Conservation (phyloP, 2,888 invertebrate species). For the Drosophila kokeensis region DNA sequence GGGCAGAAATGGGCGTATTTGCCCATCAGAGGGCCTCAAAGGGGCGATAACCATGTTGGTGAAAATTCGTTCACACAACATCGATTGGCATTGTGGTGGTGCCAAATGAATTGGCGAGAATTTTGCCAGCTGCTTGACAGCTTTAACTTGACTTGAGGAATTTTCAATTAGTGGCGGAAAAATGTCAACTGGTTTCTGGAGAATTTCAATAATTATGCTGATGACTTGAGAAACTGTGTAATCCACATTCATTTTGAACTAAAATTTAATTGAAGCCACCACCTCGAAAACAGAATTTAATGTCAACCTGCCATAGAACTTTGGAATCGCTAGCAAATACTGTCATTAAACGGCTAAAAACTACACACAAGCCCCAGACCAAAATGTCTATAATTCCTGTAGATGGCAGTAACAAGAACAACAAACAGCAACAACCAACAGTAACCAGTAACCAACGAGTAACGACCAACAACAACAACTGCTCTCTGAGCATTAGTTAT, state of each 20-base stretch:
- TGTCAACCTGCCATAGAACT: slow-evolving; percentile 53
- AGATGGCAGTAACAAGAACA: slow-evolving; percentile 60
- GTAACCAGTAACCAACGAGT: slow-evolving; percentile 24
- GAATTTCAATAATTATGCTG: slow-evolving; percentile 74
- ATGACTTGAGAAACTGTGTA: slow-evolving; percentile 63
- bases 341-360: slow-evolving; percentile 57
- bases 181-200: slow-evolving; percentile 55
- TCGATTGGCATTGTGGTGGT: slow-evolving; percentile 52
- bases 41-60: slow-evolving; percentile 35
- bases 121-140: slow-evolving; percentile 49
- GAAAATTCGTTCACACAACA: slow-evolving; percentile 57
- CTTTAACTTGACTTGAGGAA: slow-evolving; percentile 59
- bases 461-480: slow-evolving; percentile 27
- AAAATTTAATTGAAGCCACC: slow-evolving; percentile 65
- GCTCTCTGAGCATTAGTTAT: slow-evolving; percentile 73
- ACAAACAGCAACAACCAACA: slow-evolving; percentile 18
- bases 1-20: slow-evolving; percentile 15
- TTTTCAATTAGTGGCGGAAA: slow-evolving; percentile 71
- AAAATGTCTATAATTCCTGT: slow-evolving; percentile 71
- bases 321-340: slow-evolving; percentile 45
- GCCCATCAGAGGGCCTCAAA: slow-evolving; percentile 38
- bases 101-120: slow-evolving; percentile 29
- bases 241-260: slow-evolving; percentile 60
- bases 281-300: slow-evolving; percentile 21
- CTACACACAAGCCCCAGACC: slow-evolving; percentile 45